Evolutionary conservation across 2,113 vertebrate genomes (phyloP).

Genomic region (Zosterops borbonicus): DNA sequence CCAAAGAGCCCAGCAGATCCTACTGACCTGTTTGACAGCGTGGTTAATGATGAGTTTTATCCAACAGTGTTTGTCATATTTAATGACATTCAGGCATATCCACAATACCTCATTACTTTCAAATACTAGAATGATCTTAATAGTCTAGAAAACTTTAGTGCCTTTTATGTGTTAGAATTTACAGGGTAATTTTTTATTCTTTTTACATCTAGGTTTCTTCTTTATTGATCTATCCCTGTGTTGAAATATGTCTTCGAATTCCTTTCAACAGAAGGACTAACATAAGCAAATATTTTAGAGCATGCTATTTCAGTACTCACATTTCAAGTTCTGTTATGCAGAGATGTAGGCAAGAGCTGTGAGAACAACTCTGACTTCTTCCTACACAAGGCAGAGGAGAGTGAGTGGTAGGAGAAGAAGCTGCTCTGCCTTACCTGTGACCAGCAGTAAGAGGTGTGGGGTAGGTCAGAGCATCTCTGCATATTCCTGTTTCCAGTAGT

Average conservation of each 20-base stretch:
- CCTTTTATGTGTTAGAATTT: background rate
- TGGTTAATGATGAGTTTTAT: constrained; percentile 45
- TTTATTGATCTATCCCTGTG: background rate
- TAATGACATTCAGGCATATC: constrained; percentile 82
- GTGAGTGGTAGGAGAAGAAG: background rate
- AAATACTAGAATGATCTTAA: background rate
- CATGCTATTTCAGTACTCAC: background rate
- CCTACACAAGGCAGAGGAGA: background rate
- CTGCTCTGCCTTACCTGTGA: background rate
- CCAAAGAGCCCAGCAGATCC: constrained; percentile 6
- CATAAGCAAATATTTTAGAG: background rate
- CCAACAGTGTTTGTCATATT: constrained; percentile 83
- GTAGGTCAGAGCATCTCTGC: background rate
- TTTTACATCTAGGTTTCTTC: background rate
- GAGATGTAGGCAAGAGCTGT: background rate
- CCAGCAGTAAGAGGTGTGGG: background rate
- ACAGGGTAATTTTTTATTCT: background rate
- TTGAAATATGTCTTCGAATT: background rate
- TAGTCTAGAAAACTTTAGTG: background rate
- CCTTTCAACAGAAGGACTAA: background rate
- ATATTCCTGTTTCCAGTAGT: background rate
- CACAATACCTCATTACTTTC: constrained; percentile 86
- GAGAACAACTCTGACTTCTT: background rate
- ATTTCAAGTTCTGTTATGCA: background rate
- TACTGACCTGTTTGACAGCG: constrained; percentile 75